These are phyloP conservation scores for Enteromius afrohamiltoni DNA, from an alignment of 2,797 vertebrate species.

Conservation along the genomic window DNA sequence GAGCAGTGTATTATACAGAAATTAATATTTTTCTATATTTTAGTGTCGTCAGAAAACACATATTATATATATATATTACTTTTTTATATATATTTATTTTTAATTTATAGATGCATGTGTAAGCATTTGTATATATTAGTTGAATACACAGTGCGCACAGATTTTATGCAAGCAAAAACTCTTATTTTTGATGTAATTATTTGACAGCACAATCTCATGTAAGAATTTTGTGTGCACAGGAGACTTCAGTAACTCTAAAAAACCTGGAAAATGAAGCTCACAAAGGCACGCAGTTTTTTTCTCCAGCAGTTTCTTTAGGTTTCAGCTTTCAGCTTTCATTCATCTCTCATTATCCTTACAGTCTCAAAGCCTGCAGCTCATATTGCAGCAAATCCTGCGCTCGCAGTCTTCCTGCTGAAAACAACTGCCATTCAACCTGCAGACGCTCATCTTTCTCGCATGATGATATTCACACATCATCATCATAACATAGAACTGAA, in stretches of 20 bases:
- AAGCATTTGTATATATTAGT: not conserved
- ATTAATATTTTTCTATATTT: too few relatives aligned
- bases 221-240: slow-evolving; percentile 27
- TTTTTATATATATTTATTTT: too few relatives aligned
- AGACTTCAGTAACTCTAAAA: slow-evolving; percentile 30
- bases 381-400: slow-evolving; percentile 55
- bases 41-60: too few relatives aligned
- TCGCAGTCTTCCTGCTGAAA: slow-evolving; percentile 43
- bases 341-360: slow-evolving; percentile 53
- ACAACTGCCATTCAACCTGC: slow-evolving; percentile 50
- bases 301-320: slow-evolving; percentile 43
- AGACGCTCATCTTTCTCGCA: slow-evolving; percentile 37
- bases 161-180: not conserved
- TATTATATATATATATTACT: not conserved
- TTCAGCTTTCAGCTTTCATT: slow-evolving; percentile 59
- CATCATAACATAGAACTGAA: slow-evolving; percentile 5
- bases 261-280: slow-evolving; percentile 28
- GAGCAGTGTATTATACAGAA: too few relatives aligned
- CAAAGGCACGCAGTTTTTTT: slow-evolving; percentile 49
- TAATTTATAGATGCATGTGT: not conserved
- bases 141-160: not conserved
- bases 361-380: slow-evolving; percentile 52
- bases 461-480: slow-evolving; percentile 34
- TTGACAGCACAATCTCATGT: not conserved
- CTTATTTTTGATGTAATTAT: not conserved